Base-by-base conservation (phyloP, 2,888 invertebrate genomes). In the Philereme vetulata region DNA sequence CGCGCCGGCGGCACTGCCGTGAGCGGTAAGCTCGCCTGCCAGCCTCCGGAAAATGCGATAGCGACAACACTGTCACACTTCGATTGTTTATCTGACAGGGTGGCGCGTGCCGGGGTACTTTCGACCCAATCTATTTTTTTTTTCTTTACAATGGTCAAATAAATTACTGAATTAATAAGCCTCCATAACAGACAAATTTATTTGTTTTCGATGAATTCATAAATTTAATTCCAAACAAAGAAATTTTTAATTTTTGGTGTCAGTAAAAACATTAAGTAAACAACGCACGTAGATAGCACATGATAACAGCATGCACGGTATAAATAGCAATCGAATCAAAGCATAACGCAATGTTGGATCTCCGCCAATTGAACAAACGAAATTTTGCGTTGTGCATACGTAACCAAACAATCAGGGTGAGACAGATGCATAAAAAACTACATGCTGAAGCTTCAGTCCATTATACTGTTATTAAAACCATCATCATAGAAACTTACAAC, bases 1-100 rank as follows among this genome's bases (percentile, higher is more conserved):
- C 85, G 92, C 92, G 91, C 88, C 85, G 85, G 83, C 85, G 84
- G 86, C 90, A 91, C 92, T 92, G 90, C 79, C 85, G 78, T 72
- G 73, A 72, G 77, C 79, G 74, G 62, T 58, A 62, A 62, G 58
- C 74, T 74, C 78, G 80, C 83, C 73, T 71, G 80, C 78, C 88
- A 87, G 85, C 88, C 89, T 89, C 86, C 88, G 89, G 85, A 85
- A 86, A 87, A 87, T 81, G 83, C 87, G 90, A 89, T 90, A 89
- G 84, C 84, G 80, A 78, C 85, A 84, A 81, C 85, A 78, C 84
- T 85, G 84, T 86, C 85, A 86, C 87, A 85, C 88, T 84, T 82
- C 85, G 81, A 85, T 87, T 90, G 87, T 90, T 89, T 86, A 89
- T 89, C 81, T 84, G 81, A 82, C 85, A 80, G 80, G 78, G 76